Conservation (phyloP, 2,888 invertebrate species). For the Orthosia gracilis region DNA sequence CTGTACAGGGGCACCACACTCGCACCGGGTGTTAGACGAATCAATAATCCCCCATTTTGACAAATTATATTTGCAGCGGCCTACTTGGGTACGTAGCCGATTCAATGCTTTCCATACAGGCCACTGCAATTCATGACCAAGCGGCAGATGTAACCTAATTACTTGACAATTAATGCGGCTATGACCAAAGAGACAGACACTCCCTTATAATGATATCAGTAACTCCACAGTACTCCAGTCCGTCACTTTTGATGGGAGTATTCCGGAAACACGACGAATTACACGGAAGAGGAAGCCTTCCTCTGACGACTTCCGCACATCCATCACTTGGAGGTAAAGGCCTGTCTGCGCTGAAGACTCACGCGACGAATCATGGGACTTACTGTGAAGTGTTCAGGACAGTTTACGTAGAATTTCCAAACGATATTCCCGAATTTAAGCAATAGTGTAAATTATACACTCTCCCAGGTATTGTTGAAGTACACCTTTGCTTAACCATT, state of each 20-base stretch:
- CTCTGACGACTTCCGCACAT: slow-evolving; percentile 42
- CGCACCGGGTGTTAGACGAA: too few relatives aligned
- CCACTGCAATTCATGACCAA: too few relatives aligned
- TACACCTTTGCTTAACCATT: too few relatives aligned
- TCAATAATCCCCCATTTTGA: too few relatives aligned
- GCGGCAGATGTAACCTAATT: too few relatives aligned
- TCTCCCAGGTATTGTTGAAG: neutral
- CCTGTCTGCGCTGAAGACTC: slow-evolving; percentile 22
- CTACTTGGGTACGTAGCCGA: too few relatives aligned
- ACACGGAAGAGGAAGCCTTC: slow-evolving; percentile 43
- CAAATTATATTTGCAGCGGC: too few relatives aligned
- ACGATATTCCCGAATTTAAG: too few relatives aligned
- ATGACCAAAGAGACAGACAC: neutral
- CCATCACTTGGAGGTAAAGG: slow-evolving; percentile 41
- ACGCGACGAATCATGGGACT: slow-evolving; percentile 14
- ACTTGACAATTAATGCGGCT: too few relatives aligned
- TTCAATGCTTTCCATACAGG: too few relatives aligned
- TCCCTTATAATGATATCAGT: neutral
- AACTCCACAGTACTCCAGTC: neutral
- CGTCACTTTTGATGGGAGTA: slow-evolving; percentile 31
- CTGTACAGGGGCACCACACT: too few relatives aligned
- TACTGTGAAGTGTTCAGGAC: neutral
- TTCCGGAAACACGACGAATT: slow-evolving; percentile 44
- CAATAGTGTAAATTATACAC: neutral
- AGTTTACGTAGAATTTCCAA: neutral